Evolutionary conservation across 1,140 invertebrate species (phyloP), one percentile per base, ranked within the genome.

Genomic region (Ceratoteleas bidentatus): DNA sequence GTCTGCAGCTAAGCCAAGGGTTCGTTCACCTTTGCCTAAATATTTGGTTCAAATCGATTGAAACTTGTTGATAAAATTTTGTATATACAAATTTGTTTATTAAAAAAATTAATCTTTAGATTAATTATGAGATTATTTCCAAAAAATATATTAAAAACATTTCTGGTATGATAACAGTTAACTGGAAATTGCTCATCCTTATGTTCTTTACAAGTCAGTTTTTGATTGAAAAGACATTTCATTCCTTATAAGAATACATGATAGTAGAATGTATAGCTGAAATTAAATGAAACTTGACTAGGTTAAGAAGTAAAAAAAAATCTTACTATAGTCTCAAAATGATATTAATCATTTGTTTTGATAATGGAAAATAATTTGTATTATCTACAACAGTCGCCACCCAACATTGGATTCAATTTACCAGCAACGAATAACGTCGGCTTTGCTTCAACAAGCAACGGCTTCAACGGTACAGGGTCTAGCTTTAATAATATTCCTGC

Each of bases 331-430:
- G n/a, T n/a, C 24, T 24, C 24, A 24, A 24, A 24, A 24, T 1
- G 4, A 24, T 24, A 24, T 24, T 24, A 24, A 50, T 50, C 6
- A 6, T 1, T 8, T 16, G 5, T 50, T 54, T 33, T 6, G 14
- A 34, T 54, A 11, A 8, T 54, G 24, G 3, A 33, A 54, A n/a
- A 24, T 33, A 33, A 54, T 54, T 52, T 53, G 13, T 9, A 14
- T 49, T 65, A 45, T 53, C 53, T 60, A 45, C 74, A 73, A 15
- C 77, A 90, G 75, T 87, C 90, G 15, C 83, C 89, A 15, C 86
- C 88, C 40, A 87, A 87, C 45, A 87, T 90, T 50, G 89, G 90
- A 72, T 90, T 90, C 54, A 90, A 89, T 85, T 58, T 89, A 49
- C 75, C 87, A 43, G 53, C 84, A 47, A 77, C 87, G 24, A 86